These are phyloP conservation scores for Baronia brevicornis DNA, from an alignment of 2,888 invertebrate species.

Conservation along the genomic window DNA sequence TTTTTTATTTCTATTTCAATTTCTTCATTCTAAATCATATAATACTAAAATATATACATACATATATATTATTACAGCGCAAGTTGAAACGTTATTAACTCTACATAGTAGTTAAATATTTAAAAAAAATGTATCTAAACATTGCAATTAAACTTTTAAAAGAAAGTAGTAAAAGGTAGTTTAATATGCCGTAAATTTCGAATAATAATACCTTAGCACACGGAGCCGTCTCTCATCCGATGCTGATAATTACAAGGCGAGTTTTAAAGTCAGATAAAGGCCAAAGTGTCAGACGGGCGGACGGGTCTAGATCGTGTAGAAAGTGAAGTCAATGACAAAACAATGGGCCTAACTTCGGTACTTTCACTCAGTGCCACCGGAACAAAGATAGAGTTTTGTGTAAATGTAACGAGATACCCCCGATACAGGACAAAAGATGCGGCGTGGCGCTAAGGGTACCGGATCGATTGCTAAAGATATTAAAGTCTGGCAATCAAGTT, in stretches of 20 bases:
- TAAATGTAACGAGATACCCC: conserved; percentile 10
- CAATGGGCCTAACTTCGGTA: conserved; percentile 13
- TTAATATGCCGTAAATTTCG: conserved; percentile 2
- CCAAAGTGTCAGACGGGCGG: conserved; percentile 7
- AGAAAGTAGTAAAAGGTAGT: conserved; percentile 9
- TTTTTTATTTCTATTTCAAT: no score
- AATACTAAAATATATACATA: no score
- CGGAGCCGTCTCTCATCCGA: conserved; percentile 6
- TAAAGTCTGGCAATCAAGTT: no score
- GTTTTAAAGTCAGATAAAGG: conserved; percentile 14
- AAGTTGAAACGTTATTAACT: no score
- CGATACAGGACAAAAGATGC: conserved; percentile 9
- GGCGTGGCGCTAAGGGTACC: not conserved
- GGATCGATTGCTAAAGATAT: not conserved
- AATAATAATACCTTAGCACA: conserved; percentile 5
- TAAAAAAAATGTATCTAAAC: no score
- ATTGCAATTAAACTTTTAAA: not conserved
- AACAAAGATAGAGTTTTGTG: conserved; percentile 14
- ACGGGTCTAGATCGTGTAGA: conserved; percentile 16
- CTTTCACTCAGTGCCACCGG: conserved; percentile 15
- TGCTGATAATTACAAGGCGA: conserved; percentile 12
- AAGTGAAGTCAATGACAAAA: conserved; percentile 14
- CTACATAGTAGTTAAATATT: no score
- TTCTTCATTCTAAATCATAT: no score
- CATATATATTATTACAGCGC: no score